phyloP scores from a whole-genome alignment of 2,888 invertebrate species.

The Serrognathus titanus region DNA sequence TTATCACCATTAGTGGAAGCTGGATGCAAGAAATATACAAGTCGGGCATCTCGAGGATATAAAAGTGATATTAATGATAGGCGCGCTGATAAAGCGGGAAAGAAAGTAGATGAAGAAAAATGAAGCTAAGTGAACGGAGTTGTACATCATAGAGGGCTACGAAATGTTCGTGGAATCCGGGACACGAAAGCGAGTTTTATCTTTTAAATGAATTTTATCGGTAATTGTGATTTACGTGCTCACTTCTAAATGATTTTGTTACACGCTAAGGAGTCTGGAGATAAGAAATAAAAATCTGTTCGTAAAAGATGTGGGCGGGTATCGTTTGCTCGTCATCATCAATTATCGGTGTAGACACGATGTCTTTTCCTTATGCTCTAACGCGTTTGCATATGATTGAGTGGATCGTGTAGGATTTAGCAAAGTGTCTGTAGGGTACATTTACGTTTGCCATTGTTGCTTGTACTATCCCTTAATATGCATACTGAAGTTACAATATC shows the following conservation, averaged over 20 bases:
- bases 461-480: background rate
- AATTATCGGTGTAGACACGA: conserved; percentile 31
- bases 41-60: conserved; percentile 49
- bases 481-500: conserved; percentile 15
- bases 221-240: conserved; percentile 13
- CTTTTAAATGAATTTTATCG: conserved; percentile 10
- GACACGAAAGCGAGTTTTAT: conserved; percentile 15
- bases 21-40: conserved; percentile 48
- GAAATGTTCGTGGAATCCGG: conserved; percentile 23
- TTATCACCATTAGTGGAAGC: conserved; percentile 49
- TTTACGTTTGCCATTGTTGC: too few species aligned
- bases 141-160: conserved; percentile 35
- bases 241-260: conserved; percentile 1
- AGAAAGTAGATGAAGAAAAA: conserved; percentile 47
- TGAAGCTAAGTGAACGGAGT: conserved; percentile 34
- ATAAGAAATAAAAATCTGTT: conserved; percentile 7
- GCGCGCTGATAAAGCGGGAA: conserved; percentile 44
- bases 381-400: conserved; percentile 26
- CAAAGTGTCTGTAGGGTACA: too few species aligned
- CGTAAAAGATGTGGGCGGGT: conserved; percentile 23
- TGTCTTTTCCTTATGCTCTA: conserved; percentile 30
- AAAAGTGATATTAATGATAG: conserved; percentile 52
- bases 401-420: too few species aligned
- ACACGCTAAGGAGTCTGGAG: background rate
- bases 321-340: conserved; percentile 28